Evolutionary conservation across 2,113 vertebrate genomes (phyloP), one percentile per base, ranked within the genome.

Genomic region (Austrofundulus limnaeus): DNA sequence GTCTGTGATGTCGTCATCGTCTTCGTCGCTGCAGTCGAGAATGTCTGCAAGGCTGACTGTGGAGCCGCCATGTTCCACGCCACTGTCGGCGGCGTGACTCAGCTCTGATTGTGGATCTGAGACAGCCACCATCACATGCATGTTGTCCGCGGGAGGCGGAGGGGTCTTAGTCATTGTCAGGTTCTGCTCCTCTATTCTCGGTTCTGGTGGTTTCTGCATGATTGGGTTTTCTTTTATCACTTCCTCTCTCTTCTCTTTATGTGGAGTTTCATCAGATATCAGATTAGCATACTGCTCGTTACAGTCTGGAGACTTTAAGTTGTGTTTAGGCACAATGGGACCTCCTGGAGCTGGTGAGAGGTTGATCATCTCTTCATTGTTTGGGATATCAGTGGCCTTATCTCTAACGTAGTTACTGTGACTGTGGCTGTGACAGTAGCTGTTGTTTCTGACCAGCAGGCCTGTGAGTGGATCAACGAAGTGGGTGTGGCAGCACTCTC

Each of bases 381-480:
- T 73, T 0, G 67, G 73, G 19, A 80, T 42, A 38, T 86, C 82
- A 0, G 24, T 55, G 17, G 64, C 72, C 75, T 92, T 92, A 28
- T 92, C 90, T 57, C 70, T 72, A 45, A 78, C 38, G 65, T 84
- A 90, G 69, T 45, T 85, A 11, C 63, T 69, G 62, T 84, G 86
- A 54, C 60, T 66, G 62, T 88, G 89, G 72, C 55, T 46, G 25
- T 82, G 77, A 38, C 74, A 82, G 16, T 84, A 83, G 54, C 78
- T 72, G 49, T 86, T 87, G 70, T 90, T 92, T 73, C 87, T 83
- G 61, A 93, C 89, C 0, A 88, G 52, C 64, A 88, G 20, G 21
- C 92, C 93, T 2, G 89, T 87, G 9, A 94, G 90, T 0, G 93
- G 93, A 59, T 94, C 92, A 0, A 93, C 71, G 59, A 92, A 93